Evolutionary conservation across 1,140 invertebrate genomes (phyloP).

Genomic region (Panagrolaimus sp.): DNA sequence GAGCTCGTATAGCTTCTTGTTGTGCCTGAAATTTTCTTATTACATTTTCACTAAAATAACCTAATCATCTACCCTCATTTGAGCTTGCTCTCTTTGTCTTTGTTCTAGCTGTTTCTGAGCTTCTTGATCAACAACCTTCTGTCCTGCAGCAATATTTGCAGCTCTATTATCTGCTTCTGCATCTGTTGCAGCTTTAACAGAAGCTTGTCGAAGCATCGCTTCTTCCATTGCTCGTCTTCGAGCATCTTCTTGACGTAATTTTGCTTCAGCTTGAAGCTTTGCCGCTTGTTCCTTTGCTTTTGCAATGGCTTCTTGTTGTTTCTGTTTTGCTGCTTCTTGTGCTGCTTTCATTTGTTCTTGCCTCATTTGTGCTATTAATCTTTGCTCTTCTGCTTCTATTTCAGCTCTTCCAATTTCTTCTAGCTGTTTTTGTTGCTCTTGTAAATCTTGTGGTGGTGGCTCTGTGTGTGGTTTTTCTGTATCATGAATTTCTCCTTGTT

Average conservation of each 20-base stretch:
- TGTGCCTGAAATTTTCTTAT: conserved; percentile 12
- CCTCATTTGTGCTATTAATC: not conserved
- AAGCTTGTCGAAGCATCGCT: conserved; percentile 22
- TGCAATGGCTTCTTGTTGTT: conserved; percentile 26
- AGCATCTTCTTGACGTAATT: conserved; percentile 6
- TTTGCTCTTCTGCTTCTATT: conserved; percentile 3
- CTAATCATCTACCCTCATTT: not conserved
- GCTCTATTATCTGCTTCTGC: conserved; percentile 23
- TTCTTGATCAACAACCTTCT: conserved; percentile 1
- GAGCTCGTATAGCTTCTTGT: conserved; percentile 18
- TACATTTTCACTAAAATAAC: not conserved
- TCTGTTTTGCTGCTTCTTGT: not conserved
- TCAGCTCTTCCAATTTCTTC: conserved; percentile 13
- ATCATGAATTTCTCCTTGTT: not conserved
- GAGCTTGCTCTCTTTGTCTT: conserved; percentile 16
- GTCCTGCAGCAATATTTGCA: not conserved
- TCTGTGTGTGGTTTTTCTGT: not conserved
- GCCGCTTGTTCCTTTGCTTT: conserved; percentile 26
- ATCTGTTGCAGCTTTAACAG: conserved; percentile 20
- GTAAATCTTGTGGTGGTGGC: not conserved
- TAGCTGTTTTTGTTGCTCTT: not conserved
- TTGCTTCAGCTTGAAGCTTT: conserved; percentile 28
- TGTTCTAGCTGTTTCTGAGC: not conserved
- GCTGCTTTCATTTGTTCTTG: conserved; percentile 3
- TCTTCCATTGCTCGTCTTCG: conserved; percentile 24